Percentiles rank a stretch among this genome's conserved stretches.
Evolutionary conservation across 2,888 invertebrate species (phyloP).

Genomic region (Calephelis perditalis): DNA sequence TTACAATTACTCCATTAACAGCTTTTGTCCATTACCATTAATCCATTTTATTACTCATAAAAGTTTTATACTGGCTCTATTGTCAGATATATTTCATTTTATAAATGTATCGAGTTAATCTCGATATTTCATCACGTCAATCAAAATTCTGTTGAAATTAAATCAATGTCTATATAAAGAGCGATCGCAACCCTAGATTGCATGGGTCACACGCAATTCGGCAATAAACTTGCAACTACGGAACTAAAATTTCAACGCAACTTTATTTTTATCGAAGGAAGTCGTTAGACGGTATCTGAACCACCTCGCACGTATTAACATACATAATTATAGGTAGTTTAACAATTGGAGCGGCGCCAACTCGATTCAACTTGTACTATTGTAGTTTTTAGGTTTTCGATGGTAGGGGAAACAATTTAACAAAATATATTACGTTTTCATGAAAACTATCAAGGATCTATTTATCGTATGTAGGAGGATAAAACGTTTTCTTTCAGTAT

Average conservation of each 20-base stretch:
- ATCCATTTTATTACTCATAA: slow-evolving; percentile 29
- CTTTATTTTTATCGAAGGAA: slow-evolving; percentile 76
- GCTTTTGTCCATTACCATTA: slow-evolving; percentile 7
- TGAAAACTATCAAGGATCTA: slow-evolving; percentile 5
- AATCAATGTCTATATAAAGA: slow-evolving; percentile 75
- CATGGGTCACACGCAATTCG: slow-evolving; percentile 64
- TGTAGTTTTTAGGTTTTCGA: slow-evolving; percentile 63
- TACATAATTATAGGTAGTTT: slow-evolving; percentile 75
- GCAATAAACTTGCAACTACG: slow-evolving; percentile 72
- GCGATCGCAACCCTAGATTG: slow-evolving; percentile 63
- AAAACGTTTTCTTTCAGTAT: no score
- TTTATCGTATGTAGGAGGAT: background rate
- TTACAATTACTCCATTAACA: slow-evolving; percentile 1
- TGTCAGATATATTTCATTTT: slow-evolving; percentile 1
- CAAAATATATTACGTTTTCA: slow-evolving; percentile 29
- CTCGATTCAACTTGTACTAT: slow-evolving; percentile 60
- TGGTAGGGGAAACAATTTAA: slow-evolving; percentile 55
- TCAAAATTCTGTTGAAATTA: slow-evolving; percentile 64
- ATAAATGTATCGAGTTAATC: slow-evolving; percentile 12
- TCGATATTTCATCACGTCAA: slow-evolving; percentile 30
- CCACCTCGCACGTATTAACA: slow-evolving; percentile 73
- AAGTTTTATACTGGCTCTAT: slow-evolving; percentile 19
- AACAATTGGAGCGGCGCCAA: slow-evolving; percentile 68
- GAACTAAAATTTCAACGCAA: slow-evolving; percentile 77
- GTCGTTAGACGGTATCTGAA: slow-evolving; percentile 75